Base-by-base conservation (phyloP, 2,113 vertebrate species). In the Nothobranchius kuhntae region DNA sequence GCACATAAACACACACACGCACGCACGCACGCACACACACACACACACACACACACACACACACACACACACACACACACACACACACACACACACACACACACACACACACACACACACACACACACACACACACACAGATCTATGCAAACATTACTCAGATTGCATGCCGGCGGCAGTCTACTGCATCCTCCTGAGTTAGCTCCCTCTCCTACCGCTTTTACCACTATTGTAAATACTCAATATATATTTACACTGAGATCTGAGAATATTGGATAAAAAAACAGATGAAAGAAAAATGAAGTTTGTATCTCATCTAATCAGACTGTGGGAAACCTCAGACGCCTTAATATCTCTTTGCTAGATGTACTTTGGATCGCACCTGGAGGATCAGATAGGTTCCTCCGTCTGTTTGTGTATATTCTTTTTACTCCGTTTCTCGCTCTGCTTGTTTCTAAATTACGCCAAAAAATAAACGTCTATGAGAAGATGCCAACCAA, bases 141-240 rank as follows among this genome's bases (percentile, higher is more conserved):
- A 79, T 76, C 65, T 73, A 57, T 53, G 62, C 73, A 78, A 81
- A 83, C 38, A 80, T 63, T 58, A 58, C 64, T 68, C 64, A 59
- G 73, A 76, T 65, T 58, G 64, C 38, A 53, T 57, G 77, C 75
- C 80, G 72, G 67, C 36, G 15, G 75, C 71, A 71, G 76, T 69
- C 81, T 77, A 54, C 64, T 77, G 50, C 6, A 50, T 64, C 63
- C 73, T 65, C 63, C 86, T 78, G 81, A 83, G 55, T 71, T 74
- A 76, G 85, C 81, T 81, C 71, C 73, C 75, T 84, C 81, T 81
- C 54, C 75, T 46, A 88, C 86, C 86, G 73, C 71, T 71, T 56
- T 84, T 74, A 86, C 87, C 86, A 80, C 84, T 83, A 86, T 85
- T 87, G 85, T 90, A 88, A 87, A 88, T 85, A 88, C 80, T 82